Conservation (phyloP, 2,797 vertebrate genomes). For the Trichosurus vulpecula region DNA sequence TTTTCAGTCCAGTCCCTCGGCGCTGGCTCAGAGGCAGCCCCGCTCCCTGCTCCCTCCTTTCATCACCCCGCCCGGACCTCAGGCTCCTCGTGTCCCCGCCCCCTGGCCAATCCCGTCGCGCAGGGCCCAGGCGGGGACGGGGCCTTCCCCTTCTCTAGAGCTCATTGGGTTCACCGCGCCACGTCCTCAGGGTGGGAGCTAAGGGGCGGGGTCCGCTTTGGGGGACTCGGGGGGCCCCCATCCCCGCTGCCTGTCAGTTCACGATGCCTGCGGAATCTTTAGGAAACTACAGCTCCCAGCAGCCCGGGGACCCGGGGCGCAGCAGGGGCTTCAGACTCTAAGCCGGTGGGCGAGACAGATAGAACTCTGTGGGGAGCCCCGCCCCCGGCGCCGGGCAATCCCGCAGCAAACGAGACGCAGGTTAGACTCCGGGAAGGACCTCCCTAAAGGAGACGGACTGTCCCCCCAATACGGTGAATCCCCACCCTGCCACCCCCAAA, state of each 20-base stretch:
- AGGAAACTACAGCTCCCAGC: constrained; percentile 63
- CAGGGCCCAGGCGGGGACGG: not conserved
- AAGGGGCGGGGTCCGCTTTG: not conserved
- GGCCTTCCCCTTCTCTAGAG: fast-evolving
- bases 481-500: not conserved
- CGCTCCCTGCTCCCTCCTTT: constrained; percentile 20
- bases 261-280: not conserved
- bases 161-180: constrained; percentile 45
- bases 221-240: not conserved
- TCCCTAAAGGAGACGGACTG: not conserved
- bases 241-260: too few relatives aligned
- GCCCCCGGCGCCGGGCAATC: not conserved
- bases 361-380: not conserved
- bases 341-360: not conserved
- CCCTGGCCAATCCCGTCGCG: constrained; percentile 37
- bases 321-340: not conserved
- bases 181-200: constrained; percentile 69
- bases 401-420: not conserved
- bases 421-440: constrained; percentile 10
- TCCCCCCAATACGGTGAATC: not conserved
- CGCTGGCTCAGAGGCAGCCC: not conserved
- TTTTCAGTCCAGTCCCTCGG: not conserved
- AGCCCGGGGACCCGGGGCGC: not conserved
- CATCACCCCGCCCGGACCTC: fast-evolving
- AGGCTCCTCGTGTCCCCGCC: constrained; percentile 33